Percentiles rank a stretch among this genome's conserved stretches.
These are phyloP conservation scores for Dicaeum eximium DNA, from an alignment of 2,113 vertebrate genomes.

Conservation along the genomic window DNA sequence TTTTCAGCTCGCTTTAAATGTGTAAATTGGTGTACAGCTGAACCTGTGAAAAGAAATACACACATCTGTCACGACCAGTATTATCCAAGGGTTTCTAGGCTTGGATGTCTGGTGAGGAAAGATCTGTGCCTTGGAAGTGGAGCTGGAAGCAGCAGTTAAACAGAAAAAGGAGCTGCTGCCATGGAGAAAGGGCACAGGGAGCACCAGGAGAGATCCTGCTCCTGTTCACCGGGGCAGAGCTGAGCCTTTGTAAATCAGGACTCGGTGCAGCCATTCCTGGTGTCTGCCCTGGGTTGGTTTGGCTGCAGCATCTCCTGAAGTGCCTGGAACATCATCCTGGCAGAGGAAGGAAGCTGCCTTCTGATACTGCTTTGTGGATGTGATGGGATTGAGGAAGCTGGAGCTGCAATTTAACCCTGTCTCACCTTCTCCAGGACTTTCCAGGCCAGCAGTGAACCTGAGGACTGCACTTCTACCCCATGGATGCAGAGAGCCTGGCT, in stretches of 20 bases:
- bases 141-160: neutral
- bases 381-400: fast-evolving
- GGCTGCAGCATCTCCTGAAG: neutral
- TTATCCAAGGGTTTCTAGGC: neutral
- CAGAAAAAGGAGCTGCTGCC: neutral
- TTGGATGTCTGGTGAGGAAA: neutral
- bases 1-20: neutral
- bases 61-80: fast-evolving
- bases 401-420: neutral
- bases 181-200: neutral
- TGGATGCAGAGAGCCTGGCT: neutral
- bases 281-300: neutral
- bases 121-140: neutral
- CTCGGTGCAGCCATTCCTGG: neutral
- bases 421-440: neutral
- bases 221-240: neutral
- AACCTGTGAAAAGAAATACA: neutral
- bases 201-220: neutral
- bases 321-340: too few species aligned
- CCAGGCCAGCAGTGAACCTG: neutral
- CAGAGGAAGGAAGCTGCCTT: neutral
- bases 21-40: neutral
- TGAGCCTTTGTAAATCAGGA: fast-evolving
- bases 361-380: neutral
- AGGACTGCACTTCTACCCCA: neutral